phyloP scores from a whole-genome alignment of 2,888 invertebrate genomes.

The Notocelia uddmanniana region DNA sequence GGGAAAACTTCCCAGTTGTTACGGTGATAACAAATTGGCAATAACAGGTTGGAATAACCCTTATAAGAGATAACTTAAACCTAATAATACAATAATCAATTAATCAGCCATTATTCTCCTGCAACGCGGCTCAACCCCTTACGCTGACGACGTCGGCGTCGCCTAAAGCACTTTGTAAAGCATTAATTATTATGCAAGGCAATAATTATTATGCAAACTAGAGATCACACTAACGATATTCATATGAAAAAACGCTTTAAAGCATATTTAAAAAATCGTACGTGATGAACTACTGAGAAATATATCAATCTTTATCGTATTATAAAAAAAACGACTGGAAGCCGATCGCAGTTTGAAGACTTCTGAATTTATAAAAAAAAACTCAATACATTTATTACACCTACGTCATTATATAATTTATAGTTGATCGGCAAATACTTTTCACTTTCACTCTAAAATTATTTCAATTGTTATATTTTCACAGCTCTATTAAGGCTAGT shows the following conservation, averaged over 20 bases:
- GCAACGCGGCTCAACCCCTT: slow-evolving; percentile 67
- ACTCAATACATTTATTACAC: not conserved
- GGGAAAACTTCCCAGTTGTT: too few species aligned
- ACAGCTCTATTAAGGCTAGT: slow-evolving; percentile 82
- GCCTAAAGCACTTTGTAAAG: slow-evolving; percentile 46
- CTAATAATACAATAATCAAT: slow-evolving; percentile 68
- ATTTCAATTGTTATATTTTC: slow-evolving; percentile 67
- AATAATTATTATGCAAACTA: slow-evolving; percentile 20
- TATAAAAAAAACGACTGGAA: not conserved
- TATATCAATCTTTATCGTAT: not conserved
- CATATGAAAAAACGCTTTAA: not conserved
- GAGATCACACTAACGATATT: slow-evolving; percentile 3
- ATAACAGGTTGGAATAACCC: too few species aligned
- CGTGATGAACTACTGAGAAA: not conserved
- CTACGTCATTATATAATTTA: not conserved
- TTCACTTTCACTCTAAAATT: slow-evolving; percentile 49
- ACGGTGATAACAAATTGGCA: too few species aligned
- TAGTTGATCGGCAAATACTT: slow-evolving; percentile 50
- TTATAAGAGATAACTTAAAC: not conserved
- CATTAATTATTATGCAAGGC: slow-evolving; percentile 41
- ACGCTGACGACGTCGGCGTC: slow-evolving; percentile 54
- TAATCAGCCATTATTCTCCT: slow-evolving; percentile 84
- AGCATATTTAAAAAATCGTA: not conserved
- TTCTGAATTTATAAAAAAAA: not conserved
- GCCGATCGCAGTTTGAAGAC: not conserved